phyloP scores from a whole-genome alignment of 2,888 invertebrate genomes.

The Cosmorhoe ocellata region DNA sequence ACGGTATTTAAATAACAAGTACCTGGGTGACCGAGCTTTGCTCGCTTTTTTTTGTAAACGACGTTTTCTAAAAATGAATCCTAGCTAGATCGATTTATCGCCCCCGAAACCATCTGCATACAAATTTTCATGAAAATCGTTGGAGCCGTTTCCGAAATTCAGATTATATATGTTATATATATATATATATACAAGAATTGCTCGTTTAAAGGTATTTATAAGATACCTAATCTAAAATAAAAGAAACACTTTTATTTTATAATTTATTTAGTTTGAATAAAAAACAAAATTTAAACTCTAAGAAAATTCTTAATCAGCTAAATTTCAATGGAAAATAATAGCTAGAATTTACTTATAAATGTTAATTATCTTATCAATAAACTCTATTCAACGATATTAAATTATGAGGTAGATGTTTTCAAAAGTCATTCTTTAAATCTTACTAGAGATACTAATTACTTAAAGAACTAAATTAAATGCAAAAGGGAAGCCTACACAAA shows the following conservation, averaged over 20 bases:
- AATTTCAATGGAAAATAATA: constrained; percentile 61
- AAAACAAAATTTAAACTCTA: constrained; percentile 79
- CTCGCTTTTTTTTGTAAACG: no score
- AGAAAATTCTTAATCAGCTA: constrained; percentile 68
- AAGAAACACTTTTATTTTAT: constrained; percentile 45
- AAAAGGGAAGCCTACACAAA: constrained; percentile 51
- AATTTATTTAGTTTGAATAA: constrained; percentile 77
- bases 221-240: constrained; percentile 25
- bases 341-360: constrained; percentile 75
- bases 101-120: no score
- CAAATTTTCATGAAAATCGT: no score
- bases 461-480: constrained; percentile 53
- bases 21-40: no score
- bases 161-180: no score
- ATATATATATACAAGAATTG: no score
- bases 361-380: constrained; percentile 75
- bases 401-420: constrained; percentile 81
- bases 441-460: constrained; percentile 42
- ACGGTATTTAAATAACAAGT: no score
- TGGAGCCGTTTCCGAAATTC: no score
- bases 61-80: no score
- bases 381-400: constrained; percentile 75
- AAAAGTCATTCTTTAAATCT: constrained; percentile 75
- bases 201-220: no score
- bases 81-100: no score